A percentile compares a stretch with the other conserved stretches of the same genome.
These are phyloP conservation scores for Formica selysi DNA, from an alignment of 1,140 invertebrate species.

Conservation along the genomic window DNA sequence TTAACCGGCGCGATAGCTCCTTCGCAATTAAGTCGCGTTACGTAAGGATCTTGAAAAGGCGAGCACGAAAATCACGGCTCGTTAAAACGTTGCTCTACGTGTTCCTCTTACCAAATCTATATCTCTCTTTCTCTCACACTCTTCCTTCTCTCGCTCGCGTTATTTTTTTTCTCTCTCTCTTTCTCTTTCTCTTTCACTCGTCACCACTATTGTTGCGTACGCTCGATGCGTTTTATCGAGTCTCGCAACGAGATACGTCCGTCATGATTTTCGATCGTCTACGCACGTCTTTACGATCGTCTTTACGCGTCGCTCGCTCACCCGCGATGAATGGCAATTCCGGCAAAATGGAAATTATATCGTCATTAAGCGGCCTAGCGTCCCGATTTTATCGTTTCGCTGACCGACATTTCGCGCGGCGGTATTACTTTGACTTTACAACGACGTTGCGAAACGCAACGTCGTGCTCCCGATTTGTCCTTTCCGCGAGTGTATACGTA, in stretches of 20 bases:
- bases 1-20: constrained; percentile 86
- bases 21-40: constrained; percentile 86
- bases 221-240: constrained; percentile 65
- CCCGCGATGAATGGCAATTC: constrained; percentile 71
- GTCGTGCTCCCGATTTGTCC: constrained; percentile 24
- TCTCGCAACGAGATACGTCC: constrained; percentile 51
- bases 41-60: constrained; percentile 82
- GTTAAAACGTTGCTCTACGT: constrained; percentile 76
- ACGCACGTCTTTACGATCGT: constrained; percentile 62
- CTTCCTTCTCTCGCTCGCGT: background rate
- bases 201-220: constrained; percentile 58
- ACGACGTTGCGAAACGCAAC: constrained; percentile 19
- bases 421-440: constrained; percentile 19
- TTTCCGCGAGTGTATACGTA: background rate
- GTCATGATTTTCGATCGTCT: constrained; percentile 67
- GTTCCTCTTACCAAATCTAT: constrained; percentile 33
- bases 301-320: constrained; percentile 67
- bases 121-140: background rate
- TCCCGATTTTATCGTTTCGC: constrained; percentile 63
- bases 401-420: constrained; percentile 20
- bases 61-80: constrained; percentile 79
- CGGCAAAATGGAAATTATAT: constrained; percentile 67
- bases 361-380: constrained; percentile 49
- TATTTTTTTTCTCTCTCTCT: background rate
- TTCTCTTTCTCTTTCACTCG: background rate